phyloP scores from a whole-genome alignment of 2,888 invertebrate genomes.

The Archips crataeganus region DNA sequence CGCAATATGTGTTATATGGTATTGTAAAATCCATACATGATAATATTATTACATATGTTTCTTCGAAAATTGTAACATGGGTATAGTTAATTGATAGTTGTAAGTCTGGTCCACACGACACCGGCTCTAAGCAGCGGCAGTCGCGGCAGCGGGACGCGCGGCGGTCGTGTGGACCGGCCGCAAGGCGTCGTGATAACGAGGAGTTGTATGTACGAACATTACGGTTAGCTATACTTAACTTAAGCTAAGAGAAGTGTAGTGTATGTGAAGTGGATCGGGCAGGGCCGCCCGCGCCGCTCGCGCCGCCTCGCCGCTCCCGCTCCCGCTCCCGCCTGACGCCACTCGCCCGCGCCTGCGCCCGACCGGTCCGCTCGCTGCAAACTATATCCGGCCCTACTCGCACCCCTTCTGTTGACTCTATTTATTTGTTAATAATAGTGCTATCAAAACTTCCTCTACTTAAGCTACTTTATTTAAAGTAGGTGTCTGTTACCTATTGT shows the following conservation, averaged over 20 bases:
- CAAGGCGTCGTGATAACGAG: slow-evolving; percentile 65
- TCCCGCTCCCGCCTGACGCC: slow-evolving; percentile 47
- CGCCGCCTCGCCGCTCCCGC: slow-evolving; percentile 73
- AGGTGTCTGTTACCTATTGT: slow-evolving; percentile 44
- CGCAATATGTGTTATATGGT: slow-evolving; percentile 62
- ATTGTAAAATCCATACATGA: slow-evolving; percentile 50
- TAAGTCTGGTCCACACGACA: slow-evolving; percentile 44
- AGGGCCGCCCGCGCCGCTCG: slow-evolving; percentile 73
- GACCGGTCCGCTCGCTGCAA: slow-evolving; percentile 32
- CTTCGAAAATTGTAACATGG: slow-evolving; percentile 67
- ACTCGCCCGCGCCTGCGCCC: slow-evolving; percentile 81
- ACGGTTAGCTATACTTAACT: slow-evolving; percentile 52
- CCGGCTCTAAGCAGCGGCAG: slow-evolving; percentile 24
- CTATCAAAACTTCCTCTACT: slow-evolving; percentile 46
- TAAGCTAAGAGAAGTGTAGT: slow-evolving; percentile 46
- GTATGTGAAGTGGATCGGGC: slow-evolving; percentile 46
- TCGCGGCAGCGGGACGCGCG: slow-evolving; percentile 24
- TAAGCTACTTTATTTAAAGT: slow-evolving; percentile 49
- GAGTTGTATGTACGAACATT: slow-evolving; percentile 64
- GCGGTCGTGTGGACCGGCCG: slow-evolving; percentile 37
- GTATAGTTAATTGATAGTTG: slow-evolving; percentile 64
- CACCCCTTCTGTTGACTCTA: slow-evolving; percentile 45
- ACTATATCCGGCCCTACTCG: slow-evolving; percentile 40
- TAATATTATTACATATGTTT: slow-evolving; percentile 57
- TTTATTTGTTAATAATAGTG: slow-evolving; percentile 52